Conservation (phyloP, 2,113 vertebrate genomes). For the Lonchura striata region DNA sequence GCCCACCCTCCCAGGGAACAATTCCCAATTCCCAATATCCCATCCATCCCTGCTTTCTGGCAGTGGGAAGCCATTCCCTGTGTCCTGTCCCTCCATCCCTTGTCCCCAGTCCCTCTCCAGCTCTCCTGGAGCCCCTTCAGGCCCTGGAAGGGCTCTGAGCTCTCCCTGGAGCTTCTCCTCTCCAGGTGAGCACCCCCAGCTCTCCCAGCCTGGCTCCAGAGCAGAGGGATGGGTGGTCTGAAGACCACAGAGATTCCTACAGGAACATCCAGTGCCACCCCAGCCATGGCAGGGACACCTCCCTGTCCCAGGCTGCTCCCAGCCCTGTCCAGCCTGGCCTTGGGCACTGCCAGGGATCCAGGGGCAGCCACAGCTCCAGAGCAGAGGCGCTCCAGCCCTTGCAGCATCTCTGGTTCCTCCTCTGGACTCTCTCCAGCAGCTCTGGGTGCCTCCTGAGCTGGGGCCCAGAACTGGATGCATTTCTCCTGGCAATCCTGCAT, state of each 20-base stretch:
- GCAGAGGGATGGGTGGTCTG: background rate
- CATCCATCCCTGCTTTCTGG: background rate
- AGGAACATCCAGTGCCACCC: no score
- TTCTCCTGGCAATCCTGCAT: background rate
- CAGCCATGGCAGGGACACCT: no score
- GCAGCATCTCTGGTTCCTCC: fast-evolving
- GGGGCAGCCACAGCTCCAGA: background rate
- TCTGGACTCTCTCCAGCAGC: background rate
- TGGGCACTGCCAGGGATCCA: background rate
- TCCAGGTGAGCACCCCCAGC: background rate
- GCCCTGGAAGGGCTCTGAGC: background rate
- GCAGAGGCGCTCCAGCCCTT: background rate
- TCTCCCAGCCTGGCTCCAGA: background rate
- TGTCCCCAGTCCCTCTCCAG: background rate
- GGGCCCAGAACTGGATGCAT: fast-evolving
- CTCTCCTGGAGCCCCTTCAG: background rate
- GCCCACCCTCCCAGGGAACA: background rate
- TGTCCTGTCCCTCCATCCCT: background rate
- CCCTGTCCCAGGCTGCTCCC: no score
- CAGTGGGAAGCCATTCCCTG: background rate
- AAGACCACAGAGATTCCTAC: no score
- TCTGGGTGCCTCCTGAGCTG: background rate
- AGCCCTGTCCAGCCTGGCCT: background rate
- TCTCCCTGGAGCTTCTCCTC: background rate
- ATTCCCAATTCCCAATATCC: background rate